These are phyloP conservation scores for Chelonoidis abingdonii DNA, from an alignment of 2,113 vertebrate species.

Conservation along the genomic window DNA sequence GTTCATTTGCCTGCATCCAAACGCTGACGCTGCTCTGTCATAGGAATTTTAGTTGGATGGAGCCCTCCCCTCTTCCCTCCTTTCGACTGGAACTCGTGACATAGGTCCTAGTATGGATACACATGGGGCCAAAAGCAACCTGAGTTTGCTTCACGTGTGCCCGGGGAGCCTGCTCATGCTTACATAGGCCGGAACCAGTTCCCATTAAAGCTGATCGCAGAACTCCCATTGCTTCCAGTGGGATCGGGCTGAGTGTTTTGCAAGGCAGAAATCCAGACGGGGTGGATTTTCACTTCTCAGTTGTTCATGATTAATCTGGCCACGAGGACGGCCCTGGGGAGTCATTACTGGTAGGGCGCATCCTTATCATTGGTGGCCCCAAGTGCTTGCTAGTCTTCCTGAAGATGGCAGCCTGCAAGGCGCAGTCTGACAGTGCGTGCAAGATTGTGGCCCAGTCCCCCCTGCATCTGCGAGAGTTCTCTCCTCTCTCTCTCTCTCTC, in stretches of 20 bases:
- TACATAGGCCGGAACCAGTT: background rate
- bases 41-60: background rate
- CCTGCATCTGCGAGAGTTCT: background rate
- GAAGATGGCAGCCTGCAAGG: background rate
- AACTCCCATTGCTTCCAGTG: background rate
- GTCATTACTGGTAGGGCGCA: background rate
- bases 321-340: background rate
- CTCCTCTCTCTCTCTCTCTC: slow-evolving; percentile 48
- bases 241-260: background rate
- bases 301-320: background rate
- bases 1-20: background rate
- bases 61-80: rapidly evolving
- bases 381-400: background rate
- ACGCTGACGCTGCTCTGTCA: background rate
- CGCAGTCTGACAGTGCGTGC: background rate
- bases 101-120: background rate
- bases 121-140: background rate
- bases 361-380: background rate
- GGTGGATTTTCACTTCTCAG: background rate
- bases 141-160: background rate
- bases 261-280: background rate
- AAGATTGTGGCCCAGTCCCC: background rate
- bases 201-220: background rate
- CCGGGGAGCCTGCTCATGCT: background rate
- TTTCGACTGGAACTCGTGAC: background rate